These are phyloP conservation scores for Sarcophilus harrisii DNA, from an alignment of 2,797 vertebrate genomes.

Conservation along the genomic window DNA sequence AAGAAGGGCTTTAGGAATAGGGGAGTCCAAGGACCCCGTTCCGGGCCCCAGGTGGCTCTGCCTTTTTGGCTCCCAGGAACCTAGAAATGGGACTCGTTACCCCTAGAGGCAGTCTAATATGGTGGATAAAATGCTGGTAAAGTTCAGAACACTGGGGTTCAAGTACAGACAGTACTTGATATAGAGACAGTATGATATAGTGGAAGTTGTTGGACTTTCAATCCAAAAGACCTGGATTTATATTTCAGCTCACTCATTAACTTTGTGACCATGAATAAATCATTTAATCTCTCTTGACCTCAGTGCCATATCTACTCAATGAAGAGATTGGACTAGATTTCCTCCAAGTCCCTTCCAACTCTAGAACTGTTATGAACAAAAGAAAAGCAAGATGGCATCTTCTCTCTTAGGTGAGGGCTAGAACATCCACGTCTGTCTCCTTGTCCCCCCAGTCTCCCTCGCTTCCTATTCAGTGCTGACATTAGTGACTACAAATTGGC, in stretches of 20 bases:
- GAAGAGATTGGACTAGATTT: not conserved
- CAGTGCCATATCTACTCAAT: not conserved
- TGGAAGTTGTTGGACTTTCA: not conserved
- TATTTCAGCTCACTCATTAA: not conserved
- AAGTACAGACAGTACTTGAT: too few species aligned
- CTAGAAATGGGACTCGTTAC: not conserved
- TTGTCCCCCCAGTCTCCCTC: not conserved
- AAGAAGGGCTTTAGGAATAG: not conserved
- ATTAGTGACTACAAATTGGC: not conserved
- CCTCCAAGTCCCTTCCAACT: not conserved
- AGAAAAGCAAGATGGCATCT: not conserved
- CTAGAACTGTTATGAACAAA: not conserved
- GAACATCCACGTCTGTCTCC: not conserved
- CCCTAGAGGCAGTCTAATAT: not conserved
- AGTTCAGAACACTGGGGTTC: not conserved
- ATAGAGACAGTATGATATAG: not conserved
- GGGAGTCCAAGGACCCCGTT: not conserved
- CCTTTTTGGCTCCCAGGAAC: not conserved
- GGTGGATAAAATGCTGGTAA: not conserved
- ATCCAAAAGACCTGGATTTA: not conserved
- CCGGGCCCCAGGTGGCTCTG: constrained; percentile 16
- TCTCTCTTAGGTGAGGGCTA: not conserved
- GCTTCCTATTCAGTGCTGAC: not conserved
- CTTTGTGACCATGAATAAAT: not conserved
- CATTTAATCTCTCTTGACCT: too few species aligned